These are phyloP conservation scores for Neostethus bicornis DNA, from an alignment of 2,797 vertebrate species.

Conservation along the genomic window DNA sequence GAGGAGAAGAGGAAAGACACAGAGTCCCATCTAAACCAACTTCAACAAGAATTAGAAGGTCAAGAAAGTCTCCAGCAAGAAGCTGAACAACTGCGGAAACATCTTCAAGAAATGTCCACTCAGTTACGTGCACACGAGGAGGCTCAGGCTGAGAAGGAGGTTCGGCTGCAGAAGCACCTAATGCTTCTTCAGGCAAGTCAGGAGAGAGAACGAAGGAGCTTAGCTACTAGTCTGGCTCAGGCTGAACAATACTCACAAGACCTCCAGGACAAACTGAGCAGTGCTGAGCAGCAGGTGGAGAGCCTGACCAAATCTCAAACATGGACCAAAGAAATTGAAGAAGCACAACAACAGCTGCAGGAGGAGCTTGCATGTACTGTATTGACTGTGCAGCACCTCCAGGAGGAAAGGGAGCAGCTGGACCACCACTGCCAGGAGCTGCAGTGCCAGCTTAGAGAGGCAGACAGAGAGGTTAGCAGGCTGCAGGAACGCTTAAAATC, in stretches of 20 bases:
- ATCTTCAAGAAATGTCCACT: conserved; percentile 78
- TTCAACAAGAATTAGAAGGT: conserved; percentile 72
- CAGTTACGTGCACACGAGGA: conserved; percentile 84
- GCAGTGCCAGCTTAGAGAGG: conserved; percentile 81
- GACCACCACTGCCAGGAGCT: conserved; percentile 85
- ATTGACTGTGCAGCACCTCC: conserved; percentile 81
- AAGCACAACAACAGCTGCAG: conserved; percentile 84
- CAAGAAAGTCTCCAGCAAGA: conserved; percentile 80
- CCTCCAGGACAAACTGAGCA: conserved; percentile 85
- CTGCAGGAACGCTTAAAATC: conserved; percentile 82
- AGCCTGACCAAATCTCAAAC: conserved; percentile 74
- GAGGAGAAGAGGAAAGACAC: conserved; percentile 83
- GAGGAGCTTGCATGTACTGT: conserved; percentile 83
- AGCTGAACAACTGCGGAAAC: conserved; percentile 78
- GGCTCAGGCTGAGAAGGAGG: conserved; percentile 84
- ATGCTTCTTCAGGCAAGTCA: conserved; percentile 89
- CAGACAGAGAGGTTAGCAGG: conserved; percentile 78
- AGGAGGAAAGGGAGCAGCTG: conserved; percentile 82
- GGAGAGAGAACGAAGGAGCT: conserved; percentile 86
- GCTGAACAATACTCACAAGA: conserved; percentile 84
- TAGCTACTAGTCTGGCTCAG: conserved; percentile 83
- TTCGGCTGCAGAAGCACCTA: conserved; percentile 87
- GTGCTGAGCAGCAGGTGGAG: conserved; percentile 80
- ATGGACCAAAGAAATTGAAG: conserved; percentile 75
- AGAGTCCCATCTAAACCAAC: conserved; percentile 71